Base-by-base conservation (phyloP, 2,888 invertebrate species). In the Drosophila mulleri region DNA sequence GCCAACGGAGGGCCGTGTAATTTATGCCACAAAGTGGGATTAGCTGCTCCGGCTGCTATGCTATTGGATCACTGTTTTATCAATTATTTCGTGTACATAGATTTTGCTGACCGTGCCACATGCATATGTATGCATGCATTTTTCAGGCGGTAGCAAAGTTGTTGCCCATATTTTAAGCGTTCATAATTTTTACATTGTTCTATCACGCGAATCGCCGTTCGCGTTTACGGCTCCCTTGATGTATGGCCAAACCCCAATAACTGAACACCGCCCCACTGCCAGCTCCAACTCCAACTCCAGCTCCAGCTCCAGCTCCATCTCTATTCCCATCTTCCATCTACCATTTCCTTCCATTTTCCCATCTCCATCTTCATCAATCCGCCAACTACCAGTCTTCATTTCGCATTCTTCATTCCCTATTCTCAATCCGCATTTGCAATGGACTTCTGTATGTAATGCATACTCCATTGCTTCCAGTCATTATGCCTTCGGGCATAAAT, bases 141-240 rank as follows among this genome's bases (percentile, higher is more conserved):
- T 32, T 66, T 32, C 20, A 23, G 68, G 63, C 57, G 75, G 67
- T 75, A 67, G 54, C 64, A 50, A 74, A 76, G 39, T 41, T 41
- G 29, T 54, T 18, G 26, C 26, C 39, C 41, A 53, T 54, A 41
- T 54, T 54, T 54, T 41, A 41, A 41, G 26, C 54, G 54, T 54
- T 39, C 35, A 54, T 54, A 54, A 86, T 86, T 89, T 86, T 85
- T 77, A 87, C 83, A 83, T 85, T 87, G 84, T 90, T 90, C 88
- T 87, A 90, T 89, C 90, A 90, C 90, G 90, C 90, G 89, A 90
- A 90, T 89, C 82, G 83, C 64, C 64, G 68, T 64, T 74, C 63
- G 56, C 72, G 67, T 70, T 71, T 60, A 69, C 63, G 67, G 66
- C 67, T 78, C 71, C 66, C 78, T 73, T 75, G 64, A 80, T 73